Conservation (phyloP, 2,113 vertebrate species). For the Corythornis madagascariensis region DNA sequence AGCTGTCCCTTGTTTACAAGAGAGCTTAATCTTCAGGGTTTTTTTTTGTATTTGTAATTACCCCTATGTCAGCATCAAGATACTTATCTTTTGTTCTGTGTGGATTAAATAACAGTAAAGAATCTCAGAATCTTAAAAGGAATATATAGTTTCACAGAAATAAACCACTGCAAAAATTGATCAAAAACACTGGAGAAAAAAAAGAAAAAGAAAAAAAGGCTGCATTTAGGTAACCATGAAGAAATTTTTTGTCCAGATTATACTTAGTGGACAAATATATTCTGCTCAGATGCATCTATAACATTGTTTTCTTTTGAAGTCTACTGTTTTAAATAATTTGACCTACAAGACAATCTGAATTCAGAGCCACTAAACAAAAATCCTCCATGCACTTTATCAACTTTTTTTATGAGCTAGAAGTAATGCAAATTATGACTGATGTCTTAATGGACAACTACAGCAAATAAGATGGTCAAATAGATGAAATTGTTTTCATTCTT, state of each 20-base stretch:
- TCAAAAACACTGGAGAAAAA: background rate
- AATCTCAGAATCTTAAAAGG: background rate
- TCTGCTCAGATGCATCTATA: background rate
- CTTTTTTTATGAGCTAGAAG: background rate
- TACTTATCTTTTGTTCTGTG: rapidly evolving
- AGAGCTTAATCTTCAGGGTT: background rate
- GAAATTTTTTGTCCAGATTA: background rate
- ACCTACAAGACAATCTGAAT: background rate
- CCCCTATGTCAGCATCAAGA: background rate
- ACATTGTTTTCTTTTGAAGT: background rate
- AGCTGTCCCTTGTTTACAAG: background rate
- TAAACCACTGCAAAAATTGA: background rate
- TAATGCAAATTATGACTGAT: background rate
- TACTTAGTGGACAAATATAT: background rate
- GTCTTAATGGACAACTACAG: background rate
- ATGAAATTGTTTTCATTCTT: background rate
- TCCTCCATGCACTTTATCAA: background rate
- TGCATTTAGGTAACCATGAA: background rate
- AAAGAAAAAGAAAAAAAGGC: background rate
- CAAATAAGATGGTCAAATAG: background rate
- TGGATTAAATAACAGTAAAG: background rate
- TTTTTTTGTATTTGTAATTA: background rate
- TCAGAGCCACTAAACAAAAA: background rate
- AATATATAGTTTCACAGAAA: background rate
- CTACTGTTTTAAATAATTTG: background rate